Evolutionary conservation across 2,797 vertebrate genomes (phyloP).

Genomic region (Trematomus bernacchii): DNA sequence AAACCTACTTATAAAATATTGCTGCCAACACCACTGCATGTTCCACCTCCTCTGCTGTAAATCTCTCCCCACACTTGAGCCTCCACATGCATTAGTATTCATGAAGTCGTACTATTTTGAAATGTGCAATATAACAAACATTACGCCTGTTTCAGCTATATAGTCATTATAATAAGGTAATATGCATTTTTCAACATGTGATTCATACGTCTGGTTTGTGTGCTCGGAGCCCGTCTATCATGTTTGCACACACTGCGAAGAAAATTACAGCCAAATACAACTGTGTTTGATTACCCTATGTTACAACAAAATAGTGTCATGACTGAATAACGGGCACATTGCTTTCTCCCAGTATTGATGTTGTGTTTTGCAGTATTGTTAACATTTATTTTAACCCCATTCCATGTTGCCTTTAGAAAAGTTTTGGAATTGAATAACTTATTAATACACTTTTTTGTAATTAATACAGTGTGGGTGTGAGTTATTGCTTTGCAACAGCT

Average conservation of each 20-base stretch:
- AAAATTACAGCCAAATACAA: neutral
- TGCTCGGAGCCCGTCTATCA: constrained; percentile 2
- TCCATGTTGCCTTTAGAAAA: neutral
- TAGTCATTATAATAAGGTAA: constrained; percentile 36
- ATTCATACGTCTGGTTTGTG: constrained; percentile 15
- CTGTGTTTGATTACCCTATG: neutral
- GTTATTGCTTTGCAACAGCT: constrained; percentile 5
- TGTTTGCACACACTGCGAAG: constrained; percentile 15
- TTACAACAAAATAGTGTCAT: neutral
- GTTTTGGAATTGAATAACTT: neutral
- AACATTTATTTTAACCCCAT: neutral
- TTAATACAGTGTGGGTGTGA: neutral
- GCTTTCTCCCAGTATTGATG: neutral
- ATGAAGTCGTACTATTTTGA: constrained; percentile 44
- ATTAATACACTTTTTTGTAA: neutral
- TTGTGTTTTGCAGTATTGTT: neutral
- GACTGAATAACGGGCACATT: neutral
- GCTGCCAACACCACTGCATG: neutral
- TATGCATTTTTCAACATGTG: constrained; percentile 20
- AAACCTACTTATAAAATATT: constrained; percentile 21
- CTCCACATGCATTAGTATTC: constrained; percentile 58
- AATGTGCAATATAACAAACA: constrained; percentile 36
- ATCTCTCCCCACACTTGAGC: constrained; percentile 5
- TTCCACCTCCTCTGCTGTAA: constrained; percentile 3
- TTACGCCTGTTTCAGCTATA: constrained; percentile 10